Evolutionary conservation across 2,113 vertebrate genomes (phyloP).

Genomic region (Rhipidura dahli): DNA sequence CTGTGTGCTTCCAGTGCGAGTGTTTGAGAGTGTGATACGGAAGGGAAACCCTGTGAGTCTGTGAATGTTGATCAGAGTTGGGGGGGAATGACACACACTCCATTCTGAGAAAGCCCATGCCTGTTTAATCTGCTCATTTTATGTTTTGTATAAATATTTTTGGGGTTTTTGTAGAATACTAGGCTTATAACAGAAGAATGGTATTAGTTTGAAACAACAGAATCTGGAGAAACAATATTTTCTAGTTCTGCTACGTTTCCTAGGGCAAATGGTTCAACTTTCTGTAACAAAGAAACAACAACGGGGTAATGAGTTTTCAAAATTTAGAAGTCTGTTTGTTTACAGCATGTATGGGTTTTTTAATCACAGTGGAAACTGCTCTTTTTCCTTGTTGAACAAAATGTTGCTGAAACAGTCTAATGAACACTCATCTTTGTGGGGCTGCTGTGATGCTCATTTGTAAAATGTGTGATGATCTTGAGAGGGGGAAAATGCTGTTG

Average conservation of each 20-base stretch:
- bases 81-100: background rate
- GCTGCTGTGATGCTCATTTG: background rate
- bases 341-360: background rate
- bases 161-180: background rate
- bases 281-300: background rate
- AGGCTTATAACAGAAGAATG: background rate
- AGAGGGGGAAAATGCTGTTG: background rate
- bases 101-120: background rate
- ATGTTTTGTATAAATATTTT: background rate
- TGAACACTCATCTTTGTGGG: background rate
- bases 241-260: background rate
- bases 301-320: background rate
- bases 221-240: background rate
- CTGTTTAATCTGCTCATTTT: background rate
- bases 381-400: background rate
- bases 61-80: background rate
- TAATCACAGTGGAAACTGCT: background rate
- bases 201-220: background rate
- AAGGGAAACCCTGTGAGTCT: background rate
- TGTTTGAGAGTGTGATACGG: background rate
- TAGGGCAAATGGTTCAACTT: background rate
- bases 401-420: background rate
- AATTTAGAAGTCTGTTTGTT: background rate
- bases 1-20: background rate
- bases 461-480: background rate